phyloP scores from a whole-genome alignment of 2,113 vertebrate genomes.

The Gobio gobio region DNA sequence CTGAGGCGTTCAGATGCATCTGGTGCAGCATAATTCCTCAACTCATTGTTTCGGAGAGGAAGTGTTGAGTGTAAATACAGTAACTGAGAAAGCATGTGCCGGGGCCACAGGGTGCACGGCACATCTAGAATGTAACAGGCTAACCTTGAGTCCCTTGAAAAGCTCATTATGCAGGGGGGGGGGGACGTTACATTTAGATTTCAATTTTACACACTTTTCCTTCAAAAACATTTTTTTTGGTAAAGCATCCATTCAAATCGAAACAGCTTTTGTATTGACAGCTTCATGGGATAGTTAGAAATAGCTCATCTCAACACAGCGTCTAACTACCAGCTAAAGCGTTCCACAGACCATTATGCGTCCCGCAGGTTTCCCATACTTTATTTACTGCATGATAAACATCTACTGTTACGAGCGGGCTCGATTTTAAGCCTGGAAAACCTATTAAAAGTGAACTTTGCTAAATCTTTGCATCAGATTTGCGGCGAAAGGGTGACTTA shows the following conservation, averaged over 20 bases:
- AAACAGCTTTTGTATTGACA: slow-evolving; percentile 30
- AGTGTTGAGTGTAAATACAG: slow-evolving; percentile 91
- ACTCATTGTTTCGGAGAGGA: slow-evolving; percentile 96
- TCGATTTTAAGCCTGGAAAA: slow-evolving; percentile 67
- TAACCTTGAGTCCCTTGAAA: slow-evolving; percentile 56
- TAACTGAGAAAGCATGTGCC: slow-evolving; percentile 84
- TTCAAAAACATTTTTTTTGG: not conserved
- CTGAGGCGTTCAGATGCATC: slow-evolving; percentile 58
- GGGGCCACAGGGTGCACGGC: slow-evolving; percentile 57
- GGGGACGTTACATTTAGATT: not conserved
- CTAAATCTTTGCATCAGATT: slow-evolving; percentile 39
- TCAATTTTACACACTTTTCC: not conserved
- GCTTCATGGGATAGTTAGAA: slow-evolving; percentile 53
- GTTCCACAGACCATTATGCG: slow-evolving; percentile 53
- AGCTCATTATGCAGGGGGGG: not conserved
- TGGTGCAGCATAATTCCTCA: slow-evolving; percentile 72
- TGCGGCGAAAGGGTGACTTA: slow-evolving; percentile 71
- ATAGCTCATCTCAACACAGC: slow-evolving; percentile 50
- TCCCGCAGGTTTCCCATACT: slow-evolving; percentile 45
- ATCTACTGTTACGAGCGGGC: slow-evolving; percentile 63
- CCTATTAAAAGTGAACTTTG: slow-evolving; percentile 67
- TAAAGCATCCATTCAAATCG: not conserved
- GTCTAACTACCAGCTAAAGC: slow-evolving; percentile 48
- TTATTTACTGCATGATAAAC: slow-evolving; percentile 69
- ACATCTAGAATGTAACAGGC: slow-evolving; percentile 67